phyloP scores from a whole-genome alignment of 1,140 invertebrate genomes.

The Pseudomyrmex sp. region DNA sequence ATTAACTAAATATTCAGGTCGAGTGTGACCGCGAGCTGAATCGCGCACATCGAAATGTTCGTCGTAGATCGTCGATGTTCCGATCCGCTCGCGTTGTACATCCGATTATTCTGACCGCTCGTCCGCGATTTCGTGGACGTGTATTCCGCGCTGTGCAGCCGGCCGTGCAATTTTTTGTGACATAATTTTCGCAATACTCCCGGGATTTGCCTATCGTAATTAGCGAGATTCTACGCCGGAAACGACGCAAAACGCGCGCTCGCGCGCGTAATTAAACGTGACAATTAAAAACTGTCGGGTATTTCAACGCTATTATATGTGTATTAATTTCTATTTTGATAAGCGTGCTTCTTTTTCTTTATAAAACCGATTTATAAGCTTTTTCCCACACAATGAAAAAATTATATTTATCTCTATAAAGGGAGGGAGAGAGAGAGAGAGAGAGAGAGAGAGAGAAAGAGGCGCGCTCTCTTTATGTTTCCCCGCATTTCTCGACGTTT shows the following conservation, averaged over 20 bases:
- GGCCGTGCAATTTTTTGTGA: conserved; percentile 19
- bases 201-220: conserved; percentile 28
- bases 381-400: background rate
- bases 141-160: background rate
- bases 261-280: conserved; percentile 17
- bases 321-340: conserved; percentile 32
- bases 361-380: conserved; percentile 29
- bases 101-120: conserved; percentile 29
- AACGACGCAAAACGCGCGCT: conserved; percentile 24
- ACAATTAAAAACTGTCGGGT: conserved; percentile 54
- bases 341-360: background rate
- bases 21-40: conserved; percentile 33
- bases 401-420: conserved; percentile 22
- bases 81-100: conserved; percentile 15
- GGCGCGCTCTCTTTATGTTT: background rate
- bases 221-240: conserved; percentile 14
- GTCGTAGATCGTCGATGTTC: conserved; percentile 20
- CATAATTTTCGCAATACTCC: conserved; percentile 13
- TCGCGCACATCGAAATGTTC: conserved; percentile 35
- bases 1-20: conserved; percentile 58
- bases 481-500: background rate
- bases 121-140: conserved; percentile 20
- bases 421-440: background rate
- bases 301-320: conserved; percentile 44
- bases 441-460: background rate